phyloP scores from a whole-genome alignment of 2,113 vertebrate genomes.

The Boulengeromyrus knoepffleri region DNA sequence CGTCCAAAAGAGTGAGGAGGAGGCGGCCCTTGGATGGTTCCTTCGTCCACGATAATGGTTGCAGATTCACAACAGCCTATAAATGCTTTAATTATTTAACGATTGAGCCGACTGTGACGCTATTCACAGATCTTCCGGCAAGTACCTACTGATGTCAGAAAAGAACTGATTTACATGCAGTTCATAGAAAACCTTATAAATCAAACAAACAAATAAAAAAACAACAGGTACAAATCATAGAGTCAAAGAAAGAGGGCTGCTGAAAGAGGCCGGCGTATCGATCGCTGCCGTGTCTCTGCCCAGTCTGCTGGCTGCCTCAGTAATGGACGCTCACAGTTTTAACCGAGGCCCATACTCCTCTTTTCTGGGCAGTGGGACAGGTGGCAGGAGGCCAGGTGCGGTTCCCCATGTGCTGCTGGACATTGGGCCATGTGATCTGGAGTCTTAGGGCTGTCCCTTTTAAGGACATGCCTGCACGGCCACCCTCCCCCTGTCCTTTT shows the following conservation, averaged over 20 bases:
- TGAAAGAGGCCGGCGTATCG: neutral
- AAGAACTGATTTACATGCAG: neutral
- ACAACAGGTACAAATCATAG: neutral
- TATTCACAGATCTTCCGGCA: neutral
- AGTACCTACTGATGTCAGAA: neutral
- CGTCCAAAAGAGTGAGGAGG: neutral
- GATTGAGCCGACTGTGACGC: neutral
- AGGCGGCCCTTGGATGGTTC: neutral
- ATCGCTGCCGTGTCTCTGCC: neutral
- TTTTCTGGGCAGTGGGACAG: neutral
- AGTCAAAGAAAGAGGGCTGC: neutral
- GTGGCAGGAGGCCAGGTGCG: neutral
- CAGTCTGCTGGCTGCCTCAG: neutral
- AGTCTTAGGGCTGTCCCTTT: neutral
- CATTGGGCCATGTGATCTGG: neutral
- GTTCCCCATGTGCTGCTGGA: neutral
- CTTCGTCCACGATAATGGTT: neutral
- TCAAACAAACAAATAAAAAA: neutral
- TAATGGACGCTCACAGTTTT: neutral
- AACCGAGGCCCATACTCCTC: neutral
- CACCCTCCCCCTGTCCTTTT: neutral
- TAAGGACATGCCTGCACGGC: neutral
- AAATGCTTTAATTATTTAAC: neutral
- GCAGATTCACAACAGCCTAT: neutral
- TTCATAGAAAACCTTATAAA: neutral